phyloP scores from a whole-genome alignment of 2,888 invertebrate species.

The Meiosimyza decipiens region DNA sequence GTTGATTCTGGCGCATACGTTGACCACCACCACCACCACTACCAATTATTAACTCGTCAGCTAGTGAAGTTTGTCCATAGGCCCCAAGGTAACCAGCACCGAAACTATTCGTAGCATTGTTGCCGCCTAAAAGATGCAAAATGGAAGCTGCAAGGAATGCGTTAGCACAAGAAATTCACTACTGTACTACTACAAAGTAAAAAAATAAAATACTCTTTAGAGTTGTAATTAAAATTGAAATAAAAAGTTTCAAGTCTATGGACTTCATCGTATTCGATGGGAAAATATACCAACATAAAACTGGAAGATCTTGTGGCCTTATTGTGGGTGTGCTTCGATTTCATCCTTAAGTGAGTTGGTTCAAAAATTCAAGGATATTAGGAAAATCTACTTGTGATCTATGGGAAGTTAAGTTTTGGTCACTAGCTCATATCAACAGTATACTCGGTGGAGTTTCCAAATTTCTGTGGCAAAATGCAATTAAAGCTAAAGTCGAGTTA shows the following conservation, averaged over 20 bases:
- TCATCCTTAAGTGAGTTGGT: too few relatives aligned
- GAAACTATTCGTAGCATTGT: background rate
- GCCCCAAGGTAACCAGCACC: conserved; percentile 30
- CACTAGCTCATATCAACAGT: too few relatives aligned
- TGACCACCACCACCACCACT: conserved; percentile 34
- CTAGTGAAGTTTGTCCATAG: conserved; percentile 71
- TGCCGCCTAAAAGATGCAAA: conserved; percentile 68
- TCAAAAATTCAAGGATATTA: too few relatives aligned
- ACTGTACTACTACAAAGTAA: conserved; percentile 5
- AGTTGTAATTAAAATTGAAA: background rate
- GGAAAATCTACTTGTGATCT: too few relatives aligned
- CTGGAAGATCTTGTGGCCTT: too few relatives aligned
- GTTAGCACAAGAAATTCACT: conserved; percentile 41
- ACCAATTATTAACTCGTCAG: conserved; percentile 51
- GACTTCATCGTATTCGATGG: too few relatives aligned
- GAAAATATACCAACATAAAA: too few relatives aligned
- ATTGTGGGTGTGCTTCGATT: too few relatives aligned
- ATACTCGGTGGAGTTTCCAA: too few relatives aligned
- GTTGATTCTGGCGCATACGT: conserved; percentile 54
- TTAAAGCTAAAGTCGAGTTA: too few relatives aligned
- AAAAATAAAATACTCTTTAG: background rate
- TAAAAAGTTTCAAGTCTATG: background rate
- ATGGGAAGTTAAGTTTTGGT: too few relatives aligned
- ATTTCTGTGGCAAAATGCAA: too few relatives aligned
- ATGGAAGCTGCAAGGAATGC: conserved; percentile 71